phyloP scores from a whole-genome alignment of 2,113 vertebrate species.

The Butastur rufipennis region DNA sequence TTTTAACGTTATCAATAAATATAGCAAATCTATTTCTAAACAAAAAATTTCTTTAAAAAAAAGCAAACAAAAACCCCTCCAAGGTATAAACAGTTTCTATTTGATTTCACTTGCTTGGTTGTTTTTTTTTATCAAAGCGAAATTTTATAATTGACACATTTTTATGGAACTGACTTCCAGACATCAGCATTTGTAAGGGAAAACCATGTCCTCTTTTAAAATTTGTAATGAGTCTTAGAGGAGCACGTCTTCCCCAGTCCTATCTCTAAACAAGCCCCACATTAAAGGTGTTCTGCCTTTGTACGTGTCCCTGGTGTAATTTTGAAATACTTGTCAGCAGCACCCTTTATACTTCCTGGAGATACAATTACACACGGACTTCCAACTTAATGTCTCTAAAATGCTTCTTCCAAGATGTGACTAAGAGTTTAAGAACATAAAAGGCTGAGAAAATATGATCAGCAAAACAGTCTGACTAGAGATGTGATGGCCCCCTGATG shows the following conservation, averaged over 20 bases:
- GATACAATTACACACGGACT: conserved; percentile 1
- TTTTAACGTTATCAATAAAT: background rate
- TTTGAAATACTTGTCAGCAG: background rate
- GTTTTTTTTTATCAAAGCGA: background rate
- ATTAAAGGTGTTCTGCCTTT: background rate
- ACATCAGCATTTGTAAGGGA: background rate
- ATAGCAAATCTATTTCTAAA: background rate
- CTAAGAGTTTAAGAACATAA: conserved; percentile 48
- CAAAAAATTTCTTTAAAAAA: background rate
- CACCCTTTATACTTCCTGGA: background rate
- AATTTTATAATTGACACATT: background rate
- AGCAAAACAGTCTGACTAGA: conserved; percentile 24
- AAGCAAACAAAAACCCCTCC: background rate
- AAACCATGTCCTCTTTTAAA: background rate
- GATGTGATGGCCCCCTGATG: background rate
- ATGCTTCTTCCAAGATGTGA: conserved; percentile 13
- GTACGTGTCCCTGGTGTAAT: background rate
- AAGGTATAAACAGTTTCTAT: background rate
- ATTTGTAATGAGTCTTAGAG: background rate
- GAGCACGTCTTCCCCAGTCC: background rate
- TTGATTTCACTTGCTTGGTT: background rate
- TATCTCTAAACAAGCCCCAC: background rate
- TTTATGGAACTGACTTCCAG: background rate
- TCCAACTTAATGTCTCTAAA: conserved; percentile 46
- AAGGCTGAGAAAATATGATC: conserved; percentile 14